A percentile compares a stretch with the other conserved stretches of the same genome.
Evolutionary conservation across 2,113 vertebrate species (phyloP).

Genomic region (Pogonocichla stellata): DNA sequence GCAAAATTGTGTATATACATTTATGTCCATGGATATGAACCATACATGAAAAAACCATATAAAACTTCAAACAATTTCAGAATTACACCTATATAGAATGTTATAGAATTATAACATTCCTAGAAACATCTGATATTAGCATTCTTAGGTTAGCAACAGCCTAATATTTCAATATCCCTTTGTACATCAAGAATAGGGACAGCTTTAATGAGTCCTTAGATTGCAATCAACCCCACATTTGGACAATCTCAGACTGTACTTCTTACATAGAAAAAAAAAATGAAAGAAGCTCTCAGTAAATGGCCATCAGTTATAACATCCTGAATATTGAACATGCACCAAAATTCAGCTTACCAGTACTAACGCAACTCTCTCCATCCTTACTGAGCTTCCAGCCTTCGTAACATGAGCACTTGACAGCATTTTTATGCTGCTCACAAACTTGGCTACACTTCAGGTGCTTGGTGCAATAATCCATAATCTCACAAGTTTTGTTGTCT

Average conservation of each 20-base stretch:
- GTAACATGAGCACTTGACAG: constrained; percentile 95
- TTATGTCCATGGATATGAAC: background rate
- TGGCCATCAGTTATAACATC: background rate
- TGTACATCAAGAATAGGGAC: background rate
- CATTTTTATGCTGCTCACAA: constrained; percentile 94
- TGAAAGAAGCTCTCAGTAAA: background rate
- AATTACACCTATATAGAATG: background rate
- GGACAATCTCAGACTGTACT: background rate
- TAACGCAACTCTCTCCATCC: constrained; percentile 90
- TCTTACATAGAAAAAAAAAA: accelerated
- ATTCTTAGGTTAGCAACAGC: background rate
- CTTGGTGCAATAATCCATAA: constrained; percentile 89
- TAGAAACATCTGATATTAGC: background rate
- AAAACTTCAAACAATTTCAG: background rate
- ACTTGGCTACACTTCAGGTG: constrained; percentile 95
- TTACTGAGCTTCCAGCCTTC: constrained; percentile 88
- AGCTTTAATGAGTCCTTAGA: background rate
- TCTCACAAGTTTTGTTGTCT: constrained; percentile 92
- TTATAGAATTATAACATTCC: background rate
- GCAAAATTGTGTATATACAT: accelerated
- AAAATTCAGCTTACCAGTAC: constrained; percentile 78
- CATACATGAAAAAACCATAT: background rate
- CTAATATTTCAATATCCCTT: background rate
- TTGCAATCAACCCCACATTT: background rate
- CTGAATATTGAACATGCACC: background rate